Evolutionary conservation across 2,888 invertebrate species (phyloP).

Genomic region (Onthophagus sagittarius): DNA sequence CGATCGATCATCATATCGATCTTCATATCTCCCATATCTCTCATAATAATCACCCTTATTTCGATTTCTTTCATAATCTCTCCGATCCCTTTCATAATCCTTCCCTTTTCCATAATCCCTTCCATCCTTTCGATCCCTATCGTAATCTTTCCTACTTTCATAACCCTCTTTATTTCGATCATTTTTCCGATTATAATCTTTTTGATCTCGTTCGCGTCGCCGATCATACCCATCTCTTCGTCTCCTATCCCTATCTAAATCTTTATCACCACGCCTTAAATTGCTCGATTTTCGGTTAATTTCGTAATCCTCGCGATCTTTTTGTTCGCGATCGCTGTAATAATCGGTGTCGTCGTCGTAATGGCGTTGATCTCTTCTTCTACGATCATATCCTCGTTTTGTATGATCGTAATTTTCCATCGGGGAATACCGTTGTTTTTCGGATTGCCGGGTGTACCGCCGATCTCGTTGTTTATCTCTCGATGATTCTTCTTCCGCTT

Average conservation of each 20-base stretch:
- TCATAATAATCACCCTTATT: constrained; percentile 36
- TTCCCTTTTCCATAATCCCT: constrained; percentile 38
- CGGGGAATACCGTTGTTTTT: constrained; percentile 21
- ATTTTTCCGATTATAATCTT: constrained; percentile 33
- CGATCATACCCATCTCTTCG: constrained; percentile 19
- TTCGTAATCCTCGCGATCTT: neutral
- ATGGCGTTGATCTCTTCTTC: neutral
- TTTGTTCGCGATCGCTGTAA: neutral
- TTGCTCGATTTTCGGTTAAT: neutral
- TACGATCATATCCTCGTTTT: neutral
- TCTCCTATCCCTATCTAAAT: neutral
- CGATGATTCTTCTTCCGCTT: constrained; percentile 35
- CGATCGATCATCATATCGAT: constrained; percentile 41
- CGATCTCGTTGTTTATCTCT: constrained; percentile 23
- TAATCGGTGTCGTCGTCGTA: neutral
- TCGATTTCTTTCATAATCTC: constrained; percentile 27
- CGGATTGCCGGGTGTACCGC: constrained; percentile 23
- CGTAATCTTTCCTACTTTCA: constrained; percentile 27
- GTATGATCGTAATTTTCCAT: neutral
- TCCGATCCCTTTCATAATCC: constrained; percentile 35
- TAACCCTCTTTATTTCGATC: constrained; percentile 38
- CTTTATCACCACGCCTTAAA: neutral
- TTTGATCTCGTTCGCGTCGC: constrained; percentile 28
- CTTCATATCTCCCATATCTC: constrained; percentile 40
- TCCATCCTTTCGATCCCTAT: constrained; percentile 27